Base-by-base conservation (phyloP, 1,140 invertebrate genomes). In the Drosophila rhopaloa region DNA sequence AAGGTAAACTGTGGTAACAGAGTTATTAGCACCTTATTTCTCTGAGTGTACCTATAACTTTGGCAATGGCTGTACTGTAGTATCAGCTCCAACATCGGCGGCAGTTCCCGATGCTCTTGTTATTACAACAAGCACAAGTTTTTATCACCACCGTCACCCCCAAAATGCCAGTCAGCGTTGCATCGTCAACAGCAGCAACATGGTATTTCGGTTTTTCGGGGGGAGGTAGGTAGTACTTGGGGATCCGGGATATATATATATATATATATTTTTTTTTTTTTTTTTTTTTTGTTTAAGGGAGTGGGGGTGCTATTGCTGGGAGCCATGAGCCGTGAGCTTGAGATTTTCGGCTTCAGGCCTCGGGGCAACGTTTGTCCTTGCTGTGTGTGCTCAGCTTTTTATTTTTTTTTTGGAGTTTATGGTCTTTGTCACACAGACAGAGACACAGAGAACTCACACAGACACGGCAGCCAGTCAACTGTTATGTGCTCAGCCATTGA, bases 401-500 rank as follows among this genome's bases (percentile, higher is more conserved):
- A 29, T 32, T 19, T 35, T 51, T 51, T 53, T 53, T 50, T 77
- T 58, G 46, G 62, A 88, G 76, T 88, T 88, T 82, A 88, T 86
- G 79, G 79, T 86, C 76, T 82, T 86, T 86, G 83, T 86, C 79
- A 82, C 70, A 81, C 82, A 81, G 65, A 82, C 70, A 81, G 78
- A 81, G 65, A 70, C 60, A 84, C 63, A 74, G 55, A 47, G 47
- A 32, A 59, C 54, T 51, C 74, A 75, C 76, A 76, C 81, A 84
- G 70, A 63, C 57, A 79, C 81, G 63, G 74, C 83, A 86, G 79
- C 79, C 83, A 88, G 83, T 88, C 76, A 88, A 88, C 83, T 88
- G 83, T 88, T 88, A 88, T 88, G 84, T 88, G 83, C 53, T 83
- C 83, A 88, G 83, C 79, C 83, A 88, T 88, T 88, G 83, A 88